Evolutionary conservation across 2,888 invertebrate genomes (phyloP).

Genomic region (Dolichopus griseipennis): DNA sequence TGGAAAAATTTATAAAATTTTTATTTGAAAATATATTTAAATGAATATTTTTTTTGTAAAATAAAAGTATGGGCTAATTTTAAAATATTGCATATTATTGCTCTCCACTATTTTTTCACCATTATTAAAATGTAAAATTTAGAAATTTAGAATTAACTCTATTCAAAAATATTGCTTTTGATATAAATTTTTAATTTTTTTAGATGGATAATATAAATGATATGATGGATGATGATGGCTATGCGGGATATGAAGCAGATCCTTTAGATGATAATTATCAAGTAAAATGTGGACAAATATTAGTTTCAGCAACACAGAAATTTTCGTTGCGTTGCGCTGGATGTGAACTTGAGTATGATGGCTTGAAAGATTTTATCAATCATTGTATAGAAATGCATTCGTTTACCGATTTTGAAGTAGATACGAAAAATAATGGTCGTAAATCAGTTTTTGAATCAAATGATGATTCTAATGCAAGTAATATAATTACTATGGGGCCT

Average conservation of each 20-base stretch:
- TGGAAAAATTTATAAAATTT: too few relatives aligned
- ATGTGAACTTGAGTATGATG: neutral
- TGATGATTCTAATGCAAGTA: neutral
- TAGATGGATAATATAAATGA: neutral
- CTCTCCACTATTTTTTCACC: too few relatives aligned
- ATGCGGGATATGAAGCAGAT: neutral
- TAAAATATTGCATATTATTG: too few relatives aligned
- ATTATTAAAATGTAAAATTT: too few relatives aligned
- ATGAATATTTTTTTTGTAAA: too few relatives aligned
- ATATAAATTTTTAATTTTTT: neutral
- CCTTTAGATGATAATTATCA: constrained; percentile 7
- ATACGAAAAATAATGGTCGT: neutral
- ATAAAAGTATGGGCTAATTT: too few relatives aligned
- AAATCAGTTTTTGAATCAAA: neutral
- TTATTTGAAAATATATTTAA: too few relatives aligned
- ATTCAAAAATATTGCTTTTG: too few relatives aligned
- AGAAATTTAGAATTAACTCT: too few relatives aligned
- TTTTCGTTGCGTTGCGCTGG: neutral
- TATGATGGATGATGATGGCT: neutral
- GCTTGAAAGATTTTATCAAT: neutral
- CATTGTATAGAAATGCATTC: constrained; percentile 3
- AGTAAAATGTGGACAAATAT: neutral
- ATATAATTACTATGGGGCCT: neutral
- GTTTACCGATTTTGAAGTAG: constrained; percentile 7
- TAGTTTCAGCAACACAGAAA: neutral